These are phyloP conservation scores for Hycleus cichorii DNA, from an alignment of 1,140 invertebrate genomes.

Conservation along the genomic window DNA sequence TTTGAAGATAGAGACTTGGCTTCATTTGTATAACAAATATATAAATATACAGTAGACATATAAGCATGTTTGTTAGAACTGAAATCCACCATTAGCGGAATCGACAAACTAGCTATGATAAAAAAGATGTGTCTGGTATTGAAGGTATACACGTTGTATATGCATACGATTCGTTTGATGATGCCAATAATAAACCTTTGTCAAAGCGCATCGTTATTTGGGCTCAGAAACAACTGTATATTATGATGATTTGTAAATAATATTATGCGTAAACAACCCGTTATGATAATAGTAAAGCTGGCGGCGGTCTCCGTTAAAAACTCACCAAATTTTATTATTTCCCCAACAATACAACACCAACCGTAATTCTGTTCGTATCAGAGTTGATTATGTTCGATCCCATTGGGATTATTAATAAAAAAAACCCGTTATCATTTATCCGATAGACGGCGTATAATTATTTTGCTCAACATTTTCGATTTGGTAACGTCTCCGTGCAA, in stretches of 20 bases:
- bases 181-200: slow-evolving; percentile 25
- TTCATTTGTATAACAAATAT: slow-evolving; percentile 23
- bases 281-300: too few species aligned
- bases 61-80: slow-evolving; percentile 19
- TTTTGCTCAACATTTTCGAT: not conserved
- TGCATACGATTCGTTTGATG: slow-evolving; percentile 14
- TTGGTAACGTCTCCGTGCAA: not conserved
- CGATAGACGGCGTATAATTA: too few species aligned
- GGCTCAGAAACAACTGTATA: slow-evolving; percentile 8
- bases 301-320: too few species aligned
- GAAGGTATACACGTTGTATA: not conserved
- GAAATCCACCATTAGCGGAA: slow-evolving; percentile 21
- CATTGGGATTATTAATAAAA: too few species aligned
- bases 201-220: slow-evolving; percentile 23
- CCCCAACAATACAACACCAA: too few species aligned
- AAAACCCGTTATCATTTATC: too few species aligned
- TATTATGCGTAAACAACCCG: slow-evolving; percentile 4
- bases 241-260: slow-evolving; percentile 13
- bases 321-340: too few species aligned
- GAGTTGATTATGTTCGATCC: too few species aligned
- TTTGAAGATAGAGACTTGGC: slow-evolving; percentile 12
- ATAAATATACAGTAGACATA: slow-evolving; percentile 7
- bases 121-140: slow-evolving; percentile 9
- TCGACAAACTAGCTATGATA: slow-evolving; percentile 16
- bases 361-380: too few species aligned